These are phyloP conservation scores for Aythya baeri DNA, from an alignment of 2,113 vertebrate species.

Conservation along the genomic window DNA sequence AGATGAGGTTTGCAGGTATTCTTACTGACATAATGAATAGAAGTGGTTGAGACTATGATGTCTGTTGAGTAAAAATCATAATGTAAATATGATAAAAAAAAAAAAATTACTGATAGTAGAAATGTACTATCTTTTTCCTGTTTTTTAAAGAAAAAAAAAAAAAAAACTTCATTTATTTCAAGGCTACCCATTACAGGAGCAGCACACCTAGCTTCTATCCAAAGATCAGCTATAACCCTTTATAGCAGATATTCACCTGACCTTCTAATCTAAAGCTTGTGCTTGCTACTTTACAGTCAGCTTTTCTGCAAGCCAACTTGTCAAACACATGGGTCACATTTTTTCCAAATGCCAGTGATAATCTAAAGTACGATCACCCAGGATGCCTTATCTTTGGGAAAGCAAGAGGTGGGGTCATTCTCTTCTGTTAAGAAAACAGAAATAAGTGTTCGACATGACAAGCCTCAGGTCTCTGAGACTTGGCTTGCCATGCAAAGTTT, in stretches of 20 bases:
- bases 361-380: constrained; percentile 33
- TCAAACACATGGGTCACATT: constrained; percentile 49
- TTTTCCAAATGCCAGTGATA: constrained; percentile 50
- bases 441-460: constrained; percentile 38
- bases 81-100: not conserved
- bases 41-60: not conserved
- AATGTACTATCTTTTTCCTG: not conserved
- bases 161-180: not conserved
- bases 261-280: constrained; percentile 60
- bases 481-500: not conserved
- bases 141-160: not conserved
- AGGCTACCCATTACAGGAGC: not conserved
- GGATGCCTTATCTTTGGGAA: constrained; percentile 39
- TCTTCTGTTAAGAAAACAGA: constrained; percentile 45
- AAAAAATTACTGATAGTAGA: not conserved
- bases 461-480: constrained; percentile 28
- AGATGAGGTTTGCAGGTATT: not conserved
- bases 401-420: constrained; percentile 50
- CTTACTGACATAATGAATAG: not conserved
- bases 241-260: constrained; percentile 31
- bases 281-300: constrained; percentile 30
- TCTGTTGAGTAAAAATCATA: not conserved
- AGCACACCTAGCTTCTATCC: not conserved
- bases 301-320: constrained; percentile 43
- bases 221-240: not conserved